Base-by-base conservation (phyloP, 2,797 vertebrate species). In the Myripristis murdjan region DNA sequence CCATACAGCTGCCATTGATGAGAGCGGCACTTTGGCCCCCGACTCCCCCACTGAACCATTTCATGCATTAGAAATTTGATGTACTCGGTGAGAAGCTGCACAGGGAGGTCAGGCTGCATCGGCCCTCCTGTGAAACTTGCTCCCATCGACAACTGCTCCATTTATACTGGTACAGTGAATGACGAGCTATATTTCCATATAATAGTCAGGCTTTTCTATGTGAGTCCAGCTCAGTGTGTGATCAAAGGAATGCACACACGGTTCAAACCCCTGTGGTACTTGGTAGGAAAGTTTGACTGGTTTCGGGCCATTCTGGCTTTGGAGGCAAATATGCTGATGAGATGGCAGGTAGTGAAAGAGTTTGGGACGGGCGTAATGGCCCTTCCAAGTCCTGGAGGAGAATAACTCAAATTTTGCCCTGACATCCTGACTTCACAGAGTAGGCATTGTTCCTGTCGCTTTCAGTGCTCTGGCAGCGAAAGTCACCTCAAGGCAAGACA, bases 1-100 rank as follows among this genome's bases (percentile, higher is more conserved):
- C 81, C 73, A 75, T 87, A 81, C 73, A 81, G 89, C 75, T 83
- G 67, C 86, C 84, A 89, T 87, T 91, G 90, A 93, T 87, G 88
- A 89, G 85, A 90, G 88, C 71, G 70, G 28, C 82, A 84, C 87
- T 90, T 86, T 87, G 78, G 80, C 83, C 88, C 73, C 85, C 81
- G 28, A 74, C 72, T 76, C 62, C 83, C 87, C 85, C 69, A 81
- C 79, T 64, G 44, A 87, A 79, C 79, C 73, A 69, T 90, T 86
- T 88, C 43, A 69, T 77, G 74, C 88, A 84, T 85, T 85, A 84
- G 51, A 77, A 76, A 71, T 60, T 82, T 77, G 72, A 56, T 28
- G 53, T 22, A 16, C 72, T 76, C 49, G 26, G 63, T 74, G 54
- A 72, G 71, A 77, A 41, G 44, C 64, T 64, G 57, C 73, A 52